Evolutionary conservation across 1,140 invertebrate genomes (phyloP), one percentile per base, ranked within the genome.

Genomic region (Lepidurus packardi): DNA sequence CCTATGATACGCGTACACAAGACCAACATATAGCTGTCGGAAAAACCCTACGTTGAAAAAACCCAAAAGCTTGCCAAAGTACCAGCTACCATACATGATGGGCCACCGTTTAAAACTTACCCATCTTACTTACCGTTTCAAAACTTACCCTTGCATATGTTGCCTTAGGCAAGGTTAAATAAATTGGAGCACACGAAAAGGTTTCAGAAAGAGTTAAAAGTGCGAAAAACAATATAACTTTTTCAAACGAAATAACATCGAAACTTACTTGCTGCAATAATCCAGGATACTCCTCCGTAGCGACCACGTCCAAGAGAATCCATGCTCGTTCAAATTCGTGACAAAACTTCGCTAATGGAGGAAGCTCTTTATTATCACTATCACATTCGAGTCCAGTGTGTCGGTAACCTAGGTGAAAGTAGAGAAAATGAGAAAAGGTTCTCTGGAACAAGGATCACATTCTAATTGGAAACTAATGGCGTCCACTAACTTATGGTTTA

Each of bases 181-280:
- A 21, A 21, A 21, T 16, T 13, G 21, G 53, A 65, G 6, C 53
- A 65, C 21, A 34, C 34, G 34, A 34, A 34, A 4, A 34, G 34
- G 34, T 34, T 34, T 34, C 34, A 34, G 34, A 34, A 34, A 34
- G 25, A 34, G 34, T 34, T 2, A 4, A 34, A 34, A 4, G 34
- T 65, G 4, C n/a, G 53, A 65, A 65, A 65, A 16, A 13, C 16
- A 65, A 65, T 13, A 6, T 1, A 21, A 65, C 53, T n/a, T 6
- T n/a, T 7, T 16, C 21, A 1, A 3, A 65, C 16, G 7, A 65
- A 65, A 16, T 7, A 65, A 65, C 16, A 1, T 7, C 16, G 21
- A 21, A 16, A 65, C 53, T 65, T 65, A 65, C 53, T 65, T 65
- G 53, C 53, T 21, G 13, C 53, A 65, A 65, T 65, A 65, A 65